A percentile compares a stretch with the other conserved stretches of the same genome.
Evolutionary conservation across 2,797 vertebrate species (phyloP).

Genomic region (Spea hammondii): DNA sequence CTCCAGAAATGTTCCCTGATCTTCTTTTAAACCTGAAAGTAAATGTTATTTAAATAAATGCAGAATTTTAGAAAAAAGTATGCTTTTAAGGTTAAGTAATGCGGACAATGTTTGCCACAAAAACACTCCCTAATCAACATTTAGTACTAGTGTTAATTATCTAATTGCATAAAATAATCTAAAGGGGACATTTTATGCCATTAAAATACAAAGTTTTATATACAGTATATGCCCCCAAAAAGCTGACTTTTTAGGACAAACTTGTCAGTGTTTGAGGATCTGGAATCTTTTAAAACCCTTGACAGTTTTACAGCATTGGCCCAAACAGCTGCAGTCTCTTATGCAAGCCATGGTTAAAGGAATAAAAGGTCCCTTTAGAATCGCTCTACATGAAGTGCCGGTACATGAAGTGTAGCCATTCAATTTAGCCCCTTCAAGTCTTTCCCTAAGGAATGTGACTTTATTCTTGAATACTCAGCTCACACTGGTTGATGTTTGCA

Average conservation of each 20-base stretch:
- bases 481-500: too few relatives aligned
- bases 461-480: not conserved
- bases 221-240: conserved; percentile 16
- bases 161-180: too few relatives aligned
- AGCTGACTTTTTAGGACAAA: conserved; percentile 19
- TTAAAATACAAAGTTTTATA: conserved; percentile 4
- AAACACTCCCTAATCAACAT: too few relatives aligned
- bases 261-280: conserved; percentile 20
- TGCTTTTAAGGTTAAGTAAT: too few relatives aligned
- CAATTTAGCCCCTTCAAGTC: not conserved
- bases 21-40: too few relatives aligned
- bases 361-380: conserved; percentile 38
- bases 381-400: conserved; percentile 36
- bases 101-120: too few relatives aligned
- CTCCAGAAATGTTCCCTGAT: too few relatives aligned
- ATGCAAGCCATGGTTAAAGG: conserved; percentile 11
- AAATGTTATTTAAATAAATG: too few relatives aligned
- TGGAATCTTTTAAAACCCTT: conserved; percentile 23
- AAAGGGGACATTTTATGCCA: not conserved
- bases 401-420: conserved; percentile 18
- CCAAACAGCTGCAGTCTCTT: conserved; percentile 22
- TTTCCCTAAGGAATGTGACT: conserved; percentile 19
- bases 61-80: too few relatives aligned
- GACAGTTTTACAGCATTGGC: conserved; percentile 40
- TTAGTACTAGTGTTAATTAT: too few relatives aligned